Conservation (phyloP, 2,113 vertebrate genomes). For the Carassius gibelio region DNA sequence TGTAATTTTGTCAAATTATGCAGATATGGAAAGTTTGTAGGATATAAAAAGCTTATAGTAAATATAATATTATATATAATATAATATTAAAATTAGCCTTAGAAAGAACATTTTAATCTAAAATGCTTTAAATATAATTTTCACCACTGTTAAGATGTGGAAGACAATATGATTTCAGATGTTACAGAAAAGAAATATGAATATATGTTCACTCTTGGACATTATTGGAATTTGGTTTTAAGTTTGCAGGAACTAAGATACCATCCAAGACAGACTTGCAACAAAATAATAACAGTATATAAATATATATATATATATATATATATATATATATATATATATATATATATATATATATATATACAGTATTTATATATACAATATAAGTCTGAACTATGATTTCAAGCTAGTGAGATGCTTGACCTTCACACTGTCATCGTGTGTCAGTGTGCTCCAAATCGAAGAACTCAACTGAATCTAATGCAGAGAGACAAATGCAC, state of each 20-base stretch:
- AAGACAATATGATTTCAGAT: not conserved
- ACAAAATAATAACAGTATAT: not conserved
- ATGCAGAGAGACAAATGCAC: constrained; percentile 63
- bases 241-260: not conserved
- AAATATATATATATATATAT: too few species aligned
- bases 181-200: not conserved
- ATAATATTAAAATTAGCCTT: not conserved
- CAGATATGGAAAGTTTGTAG: not conserved
- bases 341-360: too few species aligned
- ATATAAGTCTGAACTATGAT: constrained; percentile 53
- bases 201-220: not conserved
- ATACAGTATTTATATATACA: too few species aligned
- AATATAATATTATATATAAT: too few species aligned
- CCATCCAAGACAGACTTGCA: constrained; percentile 14
- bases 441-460: constrained; percentile 53
- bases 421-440: constrained; percentile 53
- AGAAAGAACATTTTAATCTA: not conserved
- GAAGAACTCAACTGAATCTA: constrained; percentile 55
- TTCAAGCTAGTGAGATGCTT: constrained; percentile 54
- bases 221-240: not conserved
- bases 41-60: too few species aligned
- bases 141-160: not conserved
- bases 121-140: not conserved
- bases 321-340: too few species aligned
- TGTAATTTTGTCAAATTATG: not conserved